Percentiles rank a stretch among this genome's conserved stretches.
Evolutionary conservation across 2,888 invertebrate species (phyloP).

Genomic region (Galerucella pusilla): DNA sequence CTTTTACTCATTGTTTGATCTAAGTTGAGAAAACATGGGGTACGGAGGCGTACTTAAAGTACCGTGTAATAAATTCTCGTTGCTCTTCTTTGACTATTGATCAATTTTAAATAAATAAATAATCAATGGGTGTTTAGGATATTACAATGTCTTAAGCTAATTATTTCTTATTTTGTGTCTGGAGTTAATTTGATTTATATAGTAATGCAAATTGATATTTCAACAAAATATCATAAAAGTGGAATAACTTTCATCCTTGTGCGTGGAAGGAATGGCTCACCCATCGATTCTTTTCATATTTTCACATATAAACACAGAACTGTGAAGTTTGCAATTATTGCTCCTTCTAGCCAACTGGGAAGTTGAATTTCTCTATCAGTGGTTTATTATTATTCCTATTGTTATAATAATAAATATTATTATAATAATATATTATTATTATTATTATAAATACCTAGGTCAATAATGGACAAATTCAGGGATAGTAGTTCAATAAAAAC

Average conservation of each 20-base stretch:
- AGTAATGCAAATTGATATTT: background rate
- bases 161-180: constrained; percentile 14
- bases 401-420: too few species aligned
- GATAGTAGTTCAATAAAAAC: too few species aligned
- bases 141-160: constrained; percentile 13
- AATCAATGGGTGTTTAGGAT: constrained; percentile 15
- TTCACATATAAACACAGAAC: too few species aligned
- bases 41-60: constrained; percentile 25
- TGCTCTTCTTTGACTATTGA: constrained; percentile 28
- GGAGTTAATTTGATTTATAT: background rate
- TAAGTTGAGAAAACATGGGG: constrained; percentile 24
- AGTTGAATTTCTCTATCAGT: too few species aligned
- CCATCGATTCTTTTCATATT: too few species aligned
- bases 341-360: too few species aligned
- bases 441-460: too few species aligned
- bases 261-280: too few species aligned
- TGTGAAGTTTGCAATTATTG: too few species aligned
- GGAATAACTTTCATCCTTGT: background rate
- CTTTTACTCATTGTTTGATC: constrained; percentile 35
- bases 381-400: too few species aligned
- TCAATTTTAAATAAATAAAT: constrained; percentile 28
- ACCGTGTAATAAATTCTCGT: constrained; percentile 20
- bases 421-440: too few species aligned
- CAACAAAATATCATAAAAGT: background rate
- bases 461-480: too few species aligned